Evolutionary conservation across 2,113 vertebrate species (phyloP), one percentile per base, ranked within the genome.

Genomic region (Polypterus senegalus): DNA sequence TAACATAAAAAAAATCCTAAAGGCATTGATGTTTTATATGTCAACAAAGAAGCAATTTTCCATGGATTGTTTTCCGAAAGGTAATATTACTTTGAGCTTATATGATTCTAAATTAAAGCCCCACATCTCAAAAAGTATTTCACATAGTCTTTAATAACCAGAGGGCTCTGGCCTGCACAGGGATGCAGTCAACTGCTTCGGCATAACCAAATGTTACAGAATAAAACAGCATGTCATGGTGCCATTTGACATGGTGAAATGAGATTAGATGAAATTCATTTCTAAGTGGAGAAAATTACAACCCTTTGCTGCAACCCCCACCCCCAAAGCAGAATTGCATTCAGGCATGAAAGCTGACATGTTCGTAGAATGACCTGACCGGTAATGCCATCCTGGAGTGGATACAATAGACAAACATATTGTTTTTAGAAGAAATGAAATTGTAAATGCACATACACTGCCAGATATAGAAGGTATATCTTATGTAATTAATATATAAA

Each of bases 261-360:
- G 72, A 78, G 80, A 83, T 85, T 81, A 83, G 76, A 85, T 74
- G 77, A 75, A 78, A 82, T 81, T 85, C 76, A 78, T 84, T 85
- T 84, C 81, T 84, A 83, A 84, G 83, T 83, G 85, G 68, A 77
- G 74, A 76, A 73, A 81, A 85, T 86, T 88, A 81, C 83, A 79
- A 78, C 79, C 77, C 81, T 74, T 79, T 79, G 79, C 76, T 63
- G 65, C 63, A 6, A 64, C 77, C 74, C 70, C 66, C 61, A 70
- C 62, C 67, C 70, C 74, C 68, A 74, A 69, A 73, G 68, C 69
- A 82, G 74, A 76, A 76, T 70, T 55, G 70, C 71, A 82, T 71
- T 78, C 76, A 73, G 78, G 70, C 76, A 69, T 74, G 80, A 78
- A 76, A 53, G 64, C 64, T 69, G 71, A 54, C 75, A 81, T 71